These are phyloP conservation scores for Chionodraco myersi DNA, from an alignment of 2,113 vertebrate genomes.

Conservation along the genomic window DNA sequence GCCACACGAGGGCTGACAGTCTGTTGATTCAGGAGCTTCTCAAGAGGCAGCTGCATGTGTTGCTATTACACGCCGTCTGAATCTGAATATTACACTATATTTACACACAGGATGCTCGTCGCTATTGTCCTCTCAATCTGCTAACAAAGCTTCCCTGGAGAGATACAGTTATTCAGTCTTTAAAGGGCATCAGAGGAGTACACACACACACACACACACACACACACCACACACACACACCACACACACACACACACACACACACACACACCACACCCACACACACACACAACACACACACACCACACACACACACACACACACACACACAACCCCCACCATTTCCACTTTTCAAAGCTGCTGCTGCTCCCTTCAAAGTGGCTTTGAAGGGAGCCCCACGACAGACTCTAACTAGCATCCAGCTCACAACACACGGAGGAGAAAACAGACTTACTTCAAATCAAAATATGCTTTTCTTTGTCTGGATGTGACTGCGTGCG, in stretches of 20 bases:
- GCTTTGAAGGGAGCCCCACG: conserved; percentile 53
- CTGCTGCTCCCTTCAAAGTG: conserved; percentile 50
- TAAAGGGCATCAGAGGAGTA: conserved; percentile 46
- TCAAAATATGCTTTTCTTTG: not conserved
- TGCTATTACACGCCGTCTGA: not conserved
- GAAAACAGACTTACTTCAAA: conserved; percentile 8
- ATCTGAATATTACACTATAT: not conserved
- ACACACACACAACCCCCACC: conserved; percentile 46
- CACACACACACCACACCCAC: conserved; percentile 44
- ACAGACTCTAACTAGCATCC: conserved; percentile 27
- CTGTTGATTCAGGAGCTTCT: conserved; percentile 22
- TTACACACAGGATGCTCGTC: conserved; percentile 23
- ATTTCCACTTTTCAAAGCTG: conserved; percentile 55
- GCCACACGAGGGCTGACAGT: not conserved
- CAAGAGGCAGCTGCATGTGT: not conserved
- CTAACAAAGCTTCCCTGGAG: conserved; percentile 10
- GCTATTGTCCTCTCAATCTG: conserved; percentile 23
- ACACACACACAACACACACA: not conserved
- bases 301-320: not conserved
- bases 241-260: conserved; percentile 32
- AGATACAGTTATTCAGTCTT: conserved; percentile 12
- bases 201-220: not conserved
- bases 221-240: conserved; percentile 41
- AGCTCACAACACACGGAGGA: not conserved
- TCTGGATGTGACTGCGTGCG: not conserved